Evolutionary conservation across 2,888 invertebrate species (phyloP).

Genomic region (Listrodromus nycthemerus): DNA sequence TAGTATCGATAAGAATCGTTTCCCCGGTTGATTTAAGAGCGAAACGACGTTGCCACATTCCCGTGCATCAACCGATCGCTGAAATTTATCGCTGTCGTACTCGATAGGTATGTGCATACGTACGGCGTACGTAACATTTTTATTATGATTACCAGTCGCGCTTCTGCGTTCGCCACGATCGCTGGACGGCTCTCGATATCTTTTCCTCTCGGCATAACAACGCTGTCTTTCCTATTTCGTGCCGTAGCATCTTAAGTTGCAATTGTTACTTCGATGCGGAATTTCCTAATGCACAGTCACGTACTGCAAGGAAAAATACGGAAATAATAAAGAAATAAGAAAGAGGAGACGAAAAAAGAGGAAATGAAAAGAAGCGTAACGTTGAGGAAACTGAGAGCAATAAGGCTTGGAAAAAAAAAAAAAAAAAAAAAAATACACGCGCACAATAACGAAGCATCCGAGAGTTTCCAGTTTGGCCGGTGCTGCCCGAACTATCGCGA

Average conservation of each 20-base stretch:
- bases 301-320: conserved; percentile 26
- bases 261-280: conserved; percentile 11
- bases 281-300: conserved; percentile 40
- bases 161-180: neutral
- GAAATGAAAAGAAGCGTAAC: conserved; percentile 1
- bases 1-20: conserved; percentile 22
- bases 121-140: conserved; percentile 32
- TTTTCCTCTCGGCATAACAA: conserved; percentile 16
- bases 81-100: conserved; percentile 42
- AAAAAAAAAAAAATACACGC: conserved; percentile 17
- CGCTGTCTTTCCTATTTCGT: conserved; percentile 40
- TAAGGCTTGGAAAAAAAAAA: conserved; percentile 16
- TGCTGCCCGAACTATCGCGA: conserved; percentile 55
- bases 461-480: conserved; percentile 23
- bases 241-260: conserved; percentile 39
- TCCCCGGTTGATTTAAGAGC: conserved; percentile 45
- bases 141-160: conserved; percentile 52
- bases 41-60: conserved; percentile 39
- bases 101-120: conserved; percentile 1
- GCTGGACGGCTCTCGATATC: neutral
- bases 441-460: conserved; percentile 43
- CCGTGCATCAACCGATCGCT: conserved; percentile 13
- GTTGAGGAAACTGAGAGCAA: conserved; percentile 42
- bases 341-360: neutral
- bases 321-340: conserved; percentile 8